These are phyloP conservation scores for Thyatira batis DNA, from an alignment of 2,888 invertebrate genomes.

Conservation along the genomic window DNA sequence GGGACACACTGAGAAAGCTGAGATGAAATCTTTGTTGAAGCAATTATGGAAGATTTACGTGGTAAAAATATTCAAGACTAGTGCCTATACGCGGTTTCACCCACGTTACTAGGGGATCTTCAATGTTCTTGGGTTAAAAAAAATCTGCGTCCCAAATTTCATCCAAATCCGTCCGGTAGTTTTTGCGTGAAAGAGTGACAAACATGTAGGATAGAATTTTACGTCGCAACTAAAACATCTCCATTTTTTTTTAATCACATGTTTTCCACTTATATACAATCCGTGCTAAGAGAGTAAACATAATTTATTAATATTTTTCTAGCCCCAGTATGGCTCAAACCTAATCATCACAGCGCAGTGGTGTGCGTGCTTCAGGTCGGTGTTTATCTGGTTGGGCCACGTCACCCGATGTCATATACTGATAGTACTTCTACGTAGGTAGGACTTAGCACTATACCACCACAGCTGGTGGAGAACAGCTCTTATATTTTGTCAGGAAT, in stretches of 20 bases:
- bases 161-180: no score
- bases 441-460: neutral
- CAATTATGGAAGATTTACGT: neutral
- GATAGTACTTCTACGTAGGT: slow-evolving; percentile 17
- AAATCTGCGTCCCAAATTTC: no score
- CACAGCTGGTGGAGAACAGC: neutral
- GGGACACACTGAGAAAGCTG: slow-evolving; percentile 29
- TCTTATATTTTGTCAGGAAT: no score
- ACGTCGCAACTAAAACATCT: no score
- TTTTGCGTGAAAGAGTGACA: no score
- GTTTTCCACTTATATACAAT: no score
- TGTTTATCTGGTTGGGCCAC: slow-evolving; percentile 64
- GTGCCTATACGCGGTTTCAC: no score
- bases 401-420: slow-evolving; percentile 58
- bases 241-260: no score
- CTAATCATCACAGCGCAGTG: slow-evolving; percentile 31
- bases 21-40: neutral
- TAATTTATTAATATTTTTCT: neutral
- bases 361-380: slow-evolving; percentile 51
- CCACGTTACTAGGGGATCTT: no score
- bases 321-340: slow-evolving; percentile 24
- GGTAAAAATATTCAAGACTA: no score
- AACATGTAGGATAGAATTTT: no score
- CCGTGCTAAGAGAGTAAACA: neutral
- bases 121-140: no score